Evolutionary conservation across 2,797 vertebrate species (phyloP), one percentile per base, ranked within the genome.

Genomic region (Cephalopachus bancanus): DNA sequence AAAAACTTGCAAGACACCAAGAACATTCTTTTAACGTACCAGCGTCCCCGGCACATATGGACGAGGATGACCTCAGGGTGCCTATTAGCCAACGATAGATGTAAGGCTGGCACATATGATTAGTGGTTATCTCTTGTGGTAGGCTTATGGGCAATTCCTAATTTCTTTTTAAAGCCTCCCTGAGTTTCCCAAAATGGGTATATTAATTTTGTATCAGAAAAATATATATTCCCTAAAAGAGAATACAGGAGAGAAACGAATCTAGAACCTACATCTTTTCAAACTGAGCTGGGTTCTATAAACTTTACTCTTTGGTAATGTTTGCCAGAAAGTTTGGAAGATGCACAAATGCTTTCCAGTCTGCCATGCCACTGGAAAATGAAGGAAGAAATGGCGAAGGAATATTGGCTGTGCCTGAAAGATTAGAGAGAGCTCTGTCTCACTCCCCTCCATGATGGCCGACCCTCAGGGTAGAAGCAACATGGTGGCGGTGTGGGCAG

Each of bases 191-290:
- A n/a, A 93, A 93, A 64, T 78, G 3, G n/a, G 6, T 71, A 37
- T 65, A 71, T 89, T 84, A 55, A 83, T 78, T 88, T 51, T 95
- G n/a, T 37, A 80, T 75, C 10, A 69, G n/a, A 59, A 59, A 51
- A 64, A 51, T 78, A 55, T 28, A 20, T 20, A 90, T 59, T 76
- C 12, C 37, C 62, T n/a, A 26, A 81, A 85, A 88, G 81, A 60
- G 30, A 55, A 71, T 44, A 71, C 15, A 55, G 64, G 57, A 87
- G 72, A 79, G 10, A 30, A 87, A 11, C 5, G 49, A 67, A 28
- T 93, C n/a, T 62, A n/a, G 57, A 84, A 80, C 33, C 83, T 53
- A 12, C 17, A 69, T 64, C 5, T 93, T 96, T 83, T 75, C 86
- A 74, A 83, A 49, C 8, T 57, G 57, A 80, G 26, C 15, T 57